Base-by-base conservation (phyloP, 2,888 invertebrate species). In the Dicyrtoma fusca region DNA sequence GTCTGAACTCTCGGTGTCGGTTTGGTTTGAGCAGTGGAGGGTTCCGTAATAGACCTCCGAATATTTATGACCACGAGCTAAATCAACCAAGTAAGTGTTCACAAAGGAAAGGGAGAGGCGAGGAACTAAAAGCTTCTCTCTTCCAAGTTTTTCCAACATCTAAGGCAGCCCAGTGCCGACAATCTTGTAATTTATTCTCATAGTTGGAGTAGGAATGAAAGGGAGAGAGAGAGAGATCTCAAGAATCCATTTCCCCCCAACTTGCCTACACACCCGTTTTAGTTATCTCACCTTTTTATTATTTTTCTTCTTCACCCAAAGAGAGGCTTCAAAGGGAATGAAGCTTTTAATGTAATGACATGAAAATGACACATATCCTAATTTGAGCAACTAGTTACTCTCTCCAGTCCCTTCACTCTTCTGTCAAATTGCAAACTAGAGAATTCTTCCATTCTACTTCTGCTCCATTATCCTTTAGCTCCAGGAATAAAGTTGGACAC, bases 341-440 rank as follows among this genome's bases (percentile, higher is more conserved):
- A 66, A 53, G 66, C 66, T 66, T 66, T 66, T 66, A 66, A 66
- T 66, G 66, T 66, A 66, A 66, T 66, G 66, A 66, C 66, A 66
- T 66, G 66, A 66, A 53, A 42, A 66, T 66, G 63, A 47, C 63
- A 63, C n/a, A 47, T 55, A 55, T 55, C 55, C 55, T 25, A 55
- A 55, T 55, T 55, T 55, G 13, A 21, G 13, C 23, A 55, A 21
- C 23, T 55, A 55, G 23, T 55, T 21, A 21, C 21, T 23, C n/a
- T 17, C n/a, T 51, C 51, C 8, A 19, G 8, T 51, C 11, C 49
- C n/a, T 49, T 51, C n/a, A 51, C 51, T 51, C n/a, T 11, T 17
- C 17, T n/a, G n/a, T n/a, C n/a, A n/a, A n/a, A n/a, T n/a, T n/a
- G n/a, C n/a, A n/a, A n/a, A n/a, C n/a, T n/a, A n/a, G n/a, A n/a